Conservation (phyloP, 2,888 invertebrate genomes). For the Salpingus planirostris region DNA sequence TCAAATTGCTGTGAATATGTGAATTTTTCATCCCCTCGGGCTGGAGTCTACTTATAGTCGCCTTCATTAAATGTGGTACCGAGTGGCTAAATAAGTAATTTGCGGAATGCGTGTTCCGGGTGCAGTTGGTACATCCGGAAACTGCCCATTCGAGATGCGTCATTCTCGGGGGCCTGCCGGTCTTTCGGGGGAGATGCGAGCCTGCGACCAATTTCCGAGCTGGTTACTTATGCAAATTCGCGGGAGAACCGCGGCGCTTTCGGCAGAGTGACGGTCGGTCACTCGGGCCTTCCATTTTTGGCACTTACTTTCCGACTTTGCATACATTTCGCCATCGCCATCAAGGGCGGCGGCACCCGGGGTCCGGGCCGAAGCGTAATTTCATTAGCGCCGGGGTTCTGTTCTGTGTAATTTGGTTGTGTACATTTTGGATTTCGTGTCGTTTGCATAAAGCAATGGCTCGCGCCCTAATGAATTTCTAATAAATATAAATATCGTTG, state of each 20-base stretch:
- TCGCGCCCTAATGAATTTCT: constrained; percentile 12
- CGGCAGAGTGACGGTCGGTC: too few species aligned
- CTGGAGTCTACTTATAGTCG: too few species aligned
- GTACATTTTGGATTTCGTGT: constrained; percentile 14
- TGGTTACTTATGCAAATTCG: constrained; percentile 20
- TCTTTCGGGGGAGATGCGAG: constrained; percentile 11
- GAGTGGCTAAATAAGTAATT: constrained; percentile 11
- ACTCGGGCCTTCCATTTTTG: constrained; percentile 11
- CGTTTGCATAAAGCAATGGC: constrained; percentile 15
- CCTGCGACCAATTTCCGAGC: constrained; percentile 16
- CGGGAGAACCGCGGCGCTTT: constrained; percentile 8
- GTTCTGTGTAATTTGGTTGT: constrained; percentile 15
- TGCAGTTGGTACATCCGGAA: constrained; percentile 5
- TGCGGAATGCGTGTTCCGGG: constrained; percentile 8
- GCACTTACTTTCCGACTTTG: constrained; percentile 13
- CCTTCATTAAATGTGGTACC: too few species aligned
- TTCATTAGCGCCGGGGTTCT: constrained; percentile 13
- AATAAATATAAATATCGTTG: constrained; percentile 12
- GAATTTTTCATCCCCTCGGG: too few species aligned
- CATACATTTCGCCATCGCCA: constrained; percentile 10
- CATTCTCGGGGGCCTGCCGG: too few species aligned
- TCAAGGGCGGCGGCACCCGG: too few species aligned
- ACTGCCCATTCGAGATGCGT: constrained; percentile 12
- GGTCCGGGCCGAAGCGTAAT: too few species aligned
- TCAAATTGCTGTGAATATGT: too few species aligned